phyloP scores from a whole-genome alignment of 2,113 vertebrate species.

The Cryptoleucopteryx plumbea region DNA sequence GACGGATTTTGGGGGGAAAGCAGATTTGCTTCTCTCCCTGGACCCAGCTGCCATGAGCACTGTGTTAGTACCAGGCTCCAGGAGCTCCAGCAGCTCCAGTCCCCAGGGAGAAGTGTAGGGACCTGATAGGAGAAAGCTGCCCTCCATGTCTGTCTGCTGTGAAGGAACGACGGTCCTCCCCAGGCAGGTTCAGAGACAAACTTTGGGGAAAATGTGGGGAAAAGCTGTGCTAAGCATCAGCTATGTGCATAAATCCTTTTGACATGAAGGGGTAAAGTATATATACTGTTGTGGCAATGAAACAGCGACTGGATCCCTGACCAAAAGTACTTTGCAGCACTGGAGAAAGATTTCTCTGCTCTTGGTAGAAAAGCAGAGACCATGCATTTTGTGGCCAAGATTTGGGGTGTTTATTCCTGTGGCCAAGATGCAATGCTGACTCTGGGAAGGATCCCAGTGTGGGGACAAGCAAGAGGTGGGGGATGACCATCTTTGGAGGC shows the following conservation, averaged over 20 bases:
- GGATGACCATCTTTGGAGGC: neutral
- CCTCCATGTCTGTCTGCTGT: neutral
- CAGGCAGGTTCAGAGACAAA: neutral
- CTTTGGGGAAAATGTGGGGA: neutral
- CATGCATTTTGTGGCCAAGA: neutral
- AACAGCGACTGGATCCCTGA: neutral
- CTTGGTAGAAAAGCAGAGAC: neutral
- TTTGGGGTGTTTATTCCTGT: neutral
- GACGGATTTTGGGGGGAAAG: neutral
- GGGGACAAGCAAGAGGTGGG: neutral
- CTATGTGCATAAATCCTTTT: neutral
- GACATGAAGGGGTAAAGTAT: neutral
- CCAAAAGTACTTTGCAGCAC: neutral
- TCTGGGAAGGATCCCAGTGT: neutral
- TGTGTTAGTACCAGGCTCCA: neutral
- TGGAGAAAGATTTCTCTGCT: neutral
- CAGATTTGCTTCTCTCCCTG: neutral
- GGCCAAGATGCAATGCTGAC: neutral
- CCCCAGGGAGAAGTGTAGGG: neutral
- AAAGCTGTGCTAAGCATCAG: neutral
- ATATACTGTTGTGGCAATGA: neutral
- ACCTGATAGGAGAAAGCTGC: neutral
- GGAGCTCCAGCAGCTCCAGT: neutral
- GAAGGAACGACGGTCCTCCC: neutral
- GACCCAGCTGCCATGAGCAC: fast-evolving